These are phyloP conservation scores for Xanthorhoe designata DNA, from an alignment of 2,888 invertebrate genomes.

Conservation along the genomic window DNA sequence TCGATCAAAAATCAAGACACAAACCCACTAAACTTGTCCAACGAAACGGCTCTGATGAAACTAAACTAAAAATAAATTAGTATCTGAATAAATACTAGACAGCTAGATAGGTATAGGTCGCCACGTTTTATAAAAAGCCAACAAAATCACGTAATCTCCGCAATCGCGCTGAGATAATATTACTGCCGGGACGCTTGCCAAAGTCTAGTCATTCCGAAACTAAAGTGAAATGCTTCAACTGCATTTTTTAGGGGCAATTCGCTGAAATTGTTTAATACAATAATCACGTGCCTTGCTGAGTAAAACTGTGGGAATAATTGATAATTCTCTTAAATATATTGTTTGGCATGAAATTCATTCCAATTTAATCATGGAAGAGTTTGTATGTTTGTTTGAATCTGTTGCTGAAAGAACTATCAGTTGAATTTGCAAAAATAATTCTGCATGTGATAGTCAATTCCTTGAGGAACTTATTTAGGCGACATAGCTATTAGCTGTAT, in stretches of 20 bases:
- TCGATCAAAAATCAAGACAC: no score
- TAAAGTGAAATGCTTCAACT: slow-evolving; percentile 10
- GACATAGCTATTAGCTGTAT: no score
- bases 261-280: slow-evolving; percentile 8
- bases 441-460: no score
- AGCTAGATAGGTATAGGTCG: no score
- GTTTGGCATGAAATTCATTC: neutral
- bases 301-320: neutral
- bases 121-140: neutral
- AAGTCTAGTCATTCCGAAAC: slow-evolving; percentile 16
- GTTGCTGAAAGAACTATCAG: no score
- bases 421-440: no score
- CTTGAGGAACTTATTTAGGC: no score
- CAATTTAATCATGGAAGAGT: neutral
- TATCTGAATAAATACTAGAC: no score
- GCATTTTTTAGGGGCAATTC: slow-evolving; percentile 20
- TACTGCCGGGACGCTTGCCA: slow-evolving; percentile 19
- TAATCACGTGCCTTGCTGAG: slow-evolving; percentile 4
- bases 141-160: slow-evolving; percentile 18
- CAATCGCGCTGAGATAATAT: slow-evolving; percentile 17
- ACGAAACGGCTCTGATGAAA: no score
- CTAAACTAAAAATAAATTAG: no score
- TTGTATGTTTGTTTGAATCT: neutral
- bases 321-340: neutral
- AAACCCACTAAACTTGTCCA: no score